Evolutionary conservation across 2,113 vertebrate species (phyloP), one percentile per base, ranked within the genome.

Genomic region (Xenus cinereus): DNA sequence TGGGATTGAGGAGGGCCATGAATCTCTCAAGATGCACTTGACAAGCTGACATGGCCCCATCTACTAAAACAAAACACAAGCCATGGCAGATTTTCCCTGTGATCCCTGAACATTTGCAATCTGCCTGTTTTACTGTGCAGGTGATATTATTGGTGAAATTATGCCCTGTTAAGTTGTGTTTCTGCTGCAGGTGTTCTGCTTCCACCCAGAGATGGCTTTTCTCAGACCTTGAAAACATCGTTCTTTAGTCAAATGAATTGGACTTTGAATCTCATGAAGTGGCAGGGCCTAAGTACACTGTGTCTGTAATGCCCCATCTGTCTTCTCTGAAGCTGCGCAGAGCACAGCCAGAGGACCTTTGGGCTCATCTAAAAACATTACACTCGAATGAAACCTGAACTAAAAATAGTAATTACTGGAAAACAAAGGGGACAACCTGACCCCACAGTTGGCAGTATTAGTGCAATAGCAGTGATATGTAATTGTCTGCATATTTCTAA

Each of bases 401-500:
- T 95, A 92, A 92, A 94, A 94, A 89, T 73, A 94, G 76, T 18
- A 86, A 92, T 92, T 92, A 81, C 85, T 84, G 93, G 95, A 87
- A 97, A 96, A 97, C 92, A 94, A 92, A 94, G 88, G 85, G 93
- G 85, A 94, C 85, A 92, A 93, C 92, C 90, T 94, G 88, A 91
- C 72, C 92, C 90, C 6, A 17, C 46, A 35, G 50, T 32, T 91
- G 92, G 84, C 91, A 79, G 66, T 35, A 45, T 57, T 33, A 21
- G 41, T 17, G 8, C 72, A 62, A 10, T 59, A 94, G 72, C 85
- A 95, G 48, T 1, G 35, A 80, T 56, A 12, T 39, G 68, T 60
- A 81, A 87, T 74, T 81, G 84, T 57, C 78, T 90, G 83, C 86
- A 19, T 68, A 87, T 89, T 92, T 92, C 88, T 84, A 62, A 93